Evolutionary conservation across 1,140 invertebrate species (phyloP), one percentile per base, ranked within the genome.

Genomic region (Drosophila arizonae): DNA sequence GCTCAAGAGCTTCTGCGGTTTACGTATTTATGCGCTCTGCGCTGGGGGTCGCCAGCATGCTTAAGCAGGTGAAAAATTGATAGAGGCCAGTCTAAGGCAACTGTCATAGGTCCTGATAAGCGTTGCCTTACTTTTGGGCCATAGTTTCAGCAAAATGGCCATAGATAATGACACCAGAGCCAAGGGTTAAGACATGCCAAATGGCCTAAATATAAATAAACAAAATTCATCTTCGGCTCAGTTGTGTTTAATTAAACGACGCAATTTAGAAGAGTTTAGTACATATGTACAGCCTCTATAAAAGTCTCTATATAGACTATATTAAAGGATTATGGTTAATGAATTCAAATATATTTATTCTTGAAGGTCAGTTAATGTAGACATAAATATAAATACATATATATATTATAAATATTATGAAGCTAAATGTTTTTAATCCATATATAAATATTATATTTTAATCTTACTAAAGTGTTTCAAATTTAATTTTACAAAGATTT

Each of bases 1-100:
- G 43, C 0, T 4, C n/a, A 17, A 9, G 43, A 15, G 69, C 68
- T 71, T 71, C 56, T 73, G 71, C 30, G 71, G 71, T 26, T 36
- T 51, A 69, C 36, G 36, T 68, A 73, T 73, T 73, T 69, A 73
- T 73, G 65, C 57, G 43, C 43, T 46, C 43, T 46, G 43, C 15
- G 43, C 8, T 69, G 41, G 50, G 64, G 71, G 39, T 33, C 36
- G 36, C 30, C 21, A 45, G 51, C 56, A 48, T 73, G 52, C 65
- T 55, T 68, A 73, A 73, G 71, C 68, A 69, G 65, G 57, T 73
- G 71, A 73, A 69, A 73, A 62, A 73, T 73, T 65, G 36, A 11
- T 52, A 33, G n/a, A 28, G 52, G 13, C 9, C 15, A 39, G 8
- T 41, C 43, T 21, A 57, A 36, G 50, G 30, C 70, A 30, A 51